These are phyloP conservation scores for Acholoe squamosa DNA, from an alignment of 2,888 invertebrate species.

Conservation along the genomic window DNA sequence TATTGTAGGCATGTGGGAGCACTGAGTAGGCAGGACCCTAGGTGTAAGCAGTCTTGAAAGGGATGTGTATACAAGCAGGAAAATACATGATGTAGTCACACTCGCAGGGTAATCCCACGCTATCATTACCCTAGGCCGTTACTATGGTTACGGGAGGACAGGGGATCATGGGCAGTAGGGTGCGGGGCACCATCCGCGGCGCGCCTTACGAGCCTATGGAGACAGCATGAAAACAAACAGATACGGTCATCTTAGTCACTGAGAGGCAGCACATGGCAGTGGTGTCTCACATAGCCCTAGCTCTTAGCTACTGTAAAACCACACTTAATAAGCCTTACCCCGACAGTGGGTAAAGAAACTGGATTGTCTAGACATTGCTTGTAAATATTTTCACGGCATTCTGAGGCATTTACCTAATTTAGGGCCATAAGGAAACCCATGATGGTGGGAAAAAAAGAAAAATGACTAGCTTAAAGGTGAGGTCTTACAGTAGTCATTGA, in stretches of 20 bases:
- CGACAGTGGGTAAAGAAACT: too few relatives aligned
- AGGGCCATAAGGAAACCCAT: too few relatives aligned
- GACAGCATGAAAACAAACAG: constrained; percentile 50
- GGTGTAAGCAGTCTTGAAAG: background rate
- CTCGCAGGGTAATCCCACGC: background rate
- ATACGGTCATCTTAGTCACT: background rate
- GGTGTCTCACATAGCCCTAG: too few relatives aligned
- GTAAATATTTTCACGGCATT: too few relatives aligned
- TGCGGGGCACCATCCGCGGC: constrained; percentile 12
- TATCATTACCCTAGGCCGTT: constrained; percentile 56
- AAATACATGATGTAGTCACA: background rate
- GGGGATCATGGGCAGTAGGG: constrained; percentile 40
- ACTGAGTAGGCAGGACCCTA: background rate
- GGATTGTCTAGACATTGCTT: too few relatives aligned
- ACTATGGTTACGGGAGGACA: constrained; percentile 53
- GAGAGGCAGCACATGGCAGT: background rate
- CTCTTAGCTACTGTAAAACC: background rate
- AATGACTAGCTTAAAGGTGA: too few relatives aligned
- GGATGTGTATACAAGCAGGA: constrained; percentile 10
- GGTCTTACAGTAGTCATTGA: too few relatives aligned
- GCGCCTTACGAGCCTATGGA: constrained; percentile 33
- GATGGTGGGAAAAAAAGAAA: too few relatives aligned
- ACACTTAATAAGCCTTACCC: background rate
- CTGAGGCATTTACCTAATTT: too few relatives aligned
- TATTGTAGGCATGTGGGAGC: too few relatives aligned